These are phyloP conservation scores for Ceraclea dissimilis DNA, from an alignment of 2,888 invertebrate genomes.

Conservation along the genomic window DNA sequence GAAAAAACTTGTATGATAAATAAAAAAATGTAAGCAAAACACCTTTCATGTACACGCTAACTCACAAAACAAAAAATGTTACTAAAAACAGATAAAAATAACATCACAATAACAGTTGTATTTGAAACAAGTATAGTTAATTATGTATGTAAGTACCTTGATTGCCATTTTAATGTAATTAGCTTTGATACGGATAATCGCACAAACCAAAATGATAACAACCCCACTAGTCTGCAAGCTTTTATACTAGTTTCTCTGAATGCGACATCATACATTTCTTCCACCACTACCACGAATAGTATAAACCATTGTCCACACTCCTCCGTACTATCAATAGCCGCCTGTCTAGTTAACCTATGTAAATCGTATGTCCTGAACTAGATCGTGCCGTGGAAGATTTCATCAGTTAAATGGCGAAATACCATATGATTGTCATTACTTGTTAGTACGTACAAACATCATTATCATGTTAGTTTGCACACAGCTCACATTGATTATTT, in stretches of 20 bases:
- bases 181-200: neutral
- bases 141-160: too few relatives aligned
- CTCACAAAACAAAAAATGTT: too few relatives aligned
- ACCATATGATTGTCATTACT: too few relatives aligned
- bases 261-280: neutral
- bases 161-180: slow-evolving; percentile 19
- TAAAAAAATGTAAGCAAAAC: too few relatives aligned
- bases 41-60: too few relatives aligned
- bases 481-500: neutral
- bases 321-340: neutral
- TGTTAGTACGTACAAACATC: too few relatives aligned
- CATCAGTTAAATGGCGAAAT: neutral
- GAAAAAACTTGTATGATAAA: too few relatives aligned
- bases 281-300: neutral
- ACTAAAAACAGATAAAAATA: too few relatives aligned
- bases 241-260: slow-evolving; percentile 6
- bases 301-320: neutral
- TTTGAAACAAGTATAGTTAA: too few relatives aligned
- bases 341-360: neutral
- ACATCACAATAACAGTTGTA: too few relatives aligned
- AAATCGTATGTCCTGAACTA: neutral
- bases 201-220: slow-evolving; percentile 7
- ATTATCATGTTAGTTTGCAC: too few relatives aligned
- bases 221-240: neutral
- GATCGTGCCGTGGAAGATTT: neutral